phyloP scores from a whole-genome alignment of 2,888 invertebrate species.

The Bruchidius siliquastri region DNA sequence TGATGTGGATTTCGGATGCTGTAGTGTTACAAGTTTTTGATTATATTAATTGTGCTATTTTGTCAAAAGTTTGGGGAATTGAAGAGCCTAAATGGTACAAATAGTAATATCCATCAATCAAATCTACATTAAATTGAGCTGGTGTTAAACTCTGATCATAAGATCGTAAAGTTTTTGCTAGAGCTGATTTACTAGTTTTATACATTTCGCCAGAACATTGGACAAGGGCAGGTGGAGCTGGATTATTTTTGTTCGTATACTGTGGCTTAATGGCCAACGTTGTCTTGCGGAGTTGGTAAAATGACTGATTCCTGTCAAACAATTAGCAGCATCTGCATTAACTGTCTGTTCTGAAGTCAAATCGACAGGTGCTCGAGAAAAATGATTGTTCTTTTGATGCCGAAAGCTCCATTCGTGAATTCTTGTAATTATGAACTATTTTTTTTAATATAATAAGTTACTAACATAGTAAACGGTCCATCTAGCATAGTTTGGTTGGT shows the following conservation, averaged over 20 bases:
- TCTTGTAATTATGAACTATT: not conserved
- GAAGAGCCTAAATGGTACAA: not conserved
- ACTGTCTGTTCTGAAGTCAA: conserved; percentile 27
- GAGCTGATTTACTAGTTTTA: not conserved
- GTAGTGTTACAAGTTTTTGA: not conserved
- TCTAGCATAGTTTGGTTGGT: not conserved
- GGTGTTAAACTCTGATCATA: too few relatives aligned
- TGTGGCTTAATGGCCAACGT: conserved; percentile 13
- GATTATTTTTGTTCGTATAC: conserved; percentile 3
- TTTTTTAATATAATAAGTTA: not conserved
- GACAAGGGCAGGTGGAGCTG: not conserved
- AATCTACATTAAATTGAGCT: not conserved
- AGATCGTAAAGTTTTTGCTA: not conserved
- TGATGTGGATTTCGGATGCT: not conserved
- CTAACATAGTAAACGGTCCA: not conserved
- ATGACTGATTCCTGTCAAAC: conserved; percentile 7
- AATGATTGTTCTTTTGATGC: not conserved
- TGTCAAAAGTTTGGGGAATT: not conserved
- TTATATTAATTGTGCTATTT: not conserved
- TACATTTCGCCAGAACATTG: not conserved
- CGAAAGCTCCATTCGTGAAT: not conserved
- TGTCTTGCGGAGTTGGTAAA: conserved; percentile 7
- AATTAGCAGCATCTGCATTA: conserved; percentile 21
- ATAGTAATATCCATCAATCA: not conserved
- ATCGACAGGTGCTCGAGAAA: conserved; percentile 1